phyloP scores from a whole-genome alignment of 2,888 invertebrate genomes.

The Phyllotreta cruciferae region DNA sequence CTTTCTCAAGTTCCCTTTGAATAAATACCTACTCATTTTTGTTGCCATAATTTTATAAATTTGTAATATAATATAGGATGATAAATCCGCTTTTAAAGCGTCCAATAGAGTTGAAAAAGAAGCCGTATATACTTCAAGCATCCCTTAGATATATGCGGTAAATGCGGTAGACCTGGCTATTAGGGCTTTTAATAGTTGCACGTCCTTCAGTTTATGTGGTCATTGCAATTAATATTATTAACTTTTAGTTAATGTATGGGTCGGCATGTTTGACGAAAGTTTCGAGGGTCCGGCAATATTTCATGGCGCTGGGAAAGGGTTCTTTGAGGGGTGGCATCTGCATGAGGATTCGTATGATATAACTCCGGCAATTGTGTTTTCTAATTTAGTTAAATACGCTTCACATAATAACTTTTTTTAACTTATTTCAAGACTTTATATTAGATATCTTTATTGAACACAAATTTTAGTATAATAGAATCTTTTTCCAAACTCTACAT shows the following conservation, averaged over 20 bases:
- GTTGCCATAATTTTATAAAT: no score
- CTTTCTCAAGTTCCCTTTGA: no score
- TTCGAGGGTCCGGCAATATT: constrained; percentile 16
- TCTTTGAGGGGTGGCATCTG: constrained; percentile 10
- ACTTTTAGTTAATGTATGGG: constrained; percentile 12
- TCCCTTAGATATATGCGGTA: neutral
- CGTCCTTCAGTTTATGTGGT: constrained; percentile 22
- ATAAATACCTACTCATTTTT: no score
- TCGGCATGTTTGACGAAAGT: constrained; percentile 18
- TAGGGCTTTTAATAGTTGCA: constrained; percentile 14
- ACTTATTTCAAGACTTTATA: no score
- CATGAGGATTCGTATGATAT: constrained; percentile 1
- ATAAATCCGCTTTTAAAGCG: no score
- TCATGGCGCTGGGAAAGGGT: constrained; percentile 7
- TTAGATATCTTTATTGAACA: no score
- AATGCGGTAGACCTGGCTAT: constrained; percentile 10
- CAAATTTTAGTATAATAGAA: no score
- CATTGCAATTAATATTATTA: constrained; percentile 27
- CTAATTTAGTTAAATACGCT: no score
- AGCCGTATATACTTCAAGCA: constrained; percentile 16
- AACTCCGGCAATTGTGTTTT: neutral
- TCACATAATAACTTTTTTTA: no score
- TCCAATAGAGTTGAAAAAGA: neutral
- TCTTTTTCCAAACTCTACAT: no score
- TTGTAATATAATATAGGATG: no score